These are phyloP conservation scores for Lottia gigantea DNA, from an alignment of 2,888 invertebrate genomes.

Conservation along the genomic window DNA sequence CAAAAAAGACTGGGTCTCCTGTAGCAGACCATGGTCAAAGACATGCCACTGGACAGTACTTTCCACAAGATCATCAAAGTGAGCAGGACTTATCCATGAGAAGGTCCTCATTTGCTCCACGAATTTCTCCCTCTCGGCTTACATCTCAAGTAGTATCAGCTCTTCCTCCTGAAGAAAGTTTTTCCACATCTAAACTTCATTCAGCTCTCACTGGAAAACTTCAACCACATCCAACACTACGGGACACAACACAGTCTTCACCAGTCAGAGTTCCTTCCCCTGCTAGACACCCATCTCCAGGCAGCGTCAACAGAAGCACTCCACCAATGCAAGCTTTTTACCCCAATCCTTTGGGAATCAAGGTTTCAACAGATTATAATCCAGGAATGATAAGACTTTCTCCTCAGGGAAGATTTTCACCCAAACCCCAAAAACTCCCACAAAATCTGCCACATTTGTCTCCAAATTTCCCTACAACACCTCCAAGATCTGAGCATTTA, in stretches of 20 bases:
- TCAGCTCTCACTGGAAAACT: slow-evolving; percentile 20
- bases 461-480: background rate
- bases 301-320: background rate
- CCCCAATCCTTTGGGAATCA: background rate
- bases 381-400: background rate
- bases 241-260: slow-evolving; percentile 11
- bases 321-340: background rate
- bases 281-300: background rate
- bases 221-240: slow-evolving; percentile 13
- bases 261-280: slow-evolving; percentile 15
- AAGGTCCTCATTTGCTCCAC: slow-evolving; percentile 33
- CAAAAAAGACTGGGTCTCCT: background rate
- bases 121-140: slow-evolving; percentile 37
- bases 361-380: background rate
- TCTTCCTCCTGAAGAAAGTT: slow-evolving; percentile 27
- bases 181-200: slow-evolving; percentile 12
- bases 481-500: background rate
- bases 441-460: background rate
- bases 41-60: background rate
- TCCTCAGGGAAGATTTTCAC: background rate
- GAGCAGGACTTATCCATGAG: slow-evolving; percentile 14
- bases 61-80: background rate
- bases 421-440: background rate
- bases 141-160: slow-evolving; percentile 35
- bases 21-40: background rate